Conservation (phyloP, 23 tunicate genomes). For the Corella eumyota region DNA sequence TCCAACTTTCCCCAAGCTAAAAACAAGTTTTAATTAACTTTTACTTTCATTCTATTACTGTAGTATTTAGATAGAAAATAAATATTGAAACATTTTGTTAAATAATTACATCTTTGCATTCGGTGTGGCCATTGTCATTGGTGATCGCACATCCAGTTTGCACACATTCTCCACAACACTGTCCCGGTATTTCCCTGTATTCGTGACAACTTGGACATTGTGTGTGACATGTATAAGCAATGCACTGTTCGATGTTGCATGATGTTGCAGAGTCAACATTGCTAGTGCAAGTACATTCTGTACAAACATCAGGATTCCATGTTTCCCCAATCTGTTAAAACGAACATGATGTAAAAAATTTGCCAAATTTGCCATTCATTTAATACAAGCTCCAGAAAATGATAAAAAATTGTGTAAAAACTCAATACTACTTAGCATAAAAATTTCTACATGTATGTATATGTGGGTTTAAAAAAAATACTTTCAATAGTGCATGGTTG, state of each 20-base stretch:
- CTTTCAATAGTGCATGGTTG: too few relatives aligned
- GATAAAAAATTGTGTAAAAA: too few relatives aligned
- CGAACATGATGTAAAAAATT: background rate
- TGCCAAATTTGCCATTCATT: too few relatives aligned
- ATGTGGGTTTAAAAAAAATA: too few relatives aligned
- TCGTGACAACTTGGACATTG: conserved; percentile 67
- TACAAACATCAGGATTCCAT: conserved; percentile 63
- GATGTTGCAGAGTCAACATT: conserved; percentile 8
- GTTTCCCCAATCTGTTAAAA: conserved; percentile 40
- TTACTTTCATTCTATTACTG: too few relatives aligned
- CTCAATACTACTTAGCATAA: too few relatives aligned
- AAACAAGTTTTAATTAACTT: background rate
- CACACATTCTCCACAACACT: conserved; percentile 77
- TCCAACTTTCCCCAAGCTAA: conserved; percentile 55
- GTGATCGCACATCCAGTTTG: conserved; percentile 43
- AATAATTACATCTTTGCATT: conserved; percentile 35
- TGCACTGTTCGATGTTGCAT: conserved; percentile 16
- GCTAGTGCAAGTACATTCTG: conserved; percentile 27
- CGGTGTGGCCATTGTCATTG: conserved; percentile 1
- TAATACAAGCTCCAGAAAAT: too few relatives aligned
- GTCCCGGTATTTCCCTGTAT: conserved; percentile 36
- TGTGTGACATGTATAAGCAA: conserved; percentile 29
- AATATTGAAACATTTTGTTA: too few relatives aligned
- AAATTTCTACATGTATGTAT: too few relatives aligned
- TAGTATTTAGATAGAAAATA: too few relatives aligned